Conservation (phyloP, 2,113 vertebrate genomes). For the Myotis brandtii region DNA sequence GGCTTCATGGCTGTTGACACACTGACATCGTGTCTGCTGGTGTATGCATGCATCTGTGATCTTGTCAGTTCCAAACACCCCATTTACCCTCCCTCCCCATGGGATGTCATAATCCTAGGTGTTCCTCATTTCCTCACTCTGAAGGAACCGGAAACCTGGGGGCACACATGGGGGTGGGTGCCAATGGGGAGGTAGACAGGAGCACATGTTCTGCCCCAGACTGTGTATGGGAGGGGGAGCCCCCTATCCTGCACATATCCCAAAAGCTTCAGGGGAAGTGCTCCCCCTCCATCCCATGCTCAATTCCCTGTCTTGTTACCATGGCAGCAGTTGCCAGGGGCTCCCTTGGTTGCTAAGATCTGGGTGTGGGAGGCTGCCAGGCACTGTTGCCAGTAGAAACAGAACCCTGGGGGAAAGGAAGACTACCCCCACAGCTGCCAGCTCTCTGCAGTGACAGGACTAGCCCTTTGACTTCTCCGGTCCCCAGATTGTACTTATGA, state of each 20-base stretch:
- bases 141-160: constrained; percentile 73
- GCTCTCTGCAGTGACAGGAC: background rate
- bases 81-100: constrained; percentile 14
- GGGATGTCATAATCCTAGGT: constrained; percentile 73
- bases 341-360: constrained; percentile 80
- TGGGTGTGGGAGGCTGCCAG: constrained; percentile 80
- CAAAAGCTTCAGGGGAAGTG: constrained; percentile 68
- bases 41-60: constrained; percentile 24
- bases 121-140: constrained; percentile 75
- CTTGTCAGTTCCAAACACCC: constrained; percentile 49
- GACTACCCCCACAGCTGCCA: constrained; percentile 60
- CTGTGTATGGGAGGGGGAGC: constrained; percentile 59
- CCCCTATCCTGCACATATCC: constrained; percentile 37
- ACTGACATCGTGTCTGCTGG: constrained; percentile 27
- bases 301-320: constrained; percentile 75
- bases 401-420: constrained; percentile 61
- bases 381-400: constrained; percentile 77
- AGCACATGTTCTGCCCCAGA: constrained; percentile 66
- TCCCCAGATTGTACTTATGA: background rate
- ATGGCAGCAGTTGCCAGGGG: constrained; percentile 80
- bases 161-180: constrained; percentile 45
- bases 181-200: constrained; percentile 73
- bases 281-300: constrained; percentile 36
- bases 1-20: background rate
- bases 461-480: constrained; percentile 17